These are phyloP conservation scores for Pygmarrhopalites habei DNA, from an alignment of 1,140 invertebrate species.

Conservation along the genomic window DNA sequence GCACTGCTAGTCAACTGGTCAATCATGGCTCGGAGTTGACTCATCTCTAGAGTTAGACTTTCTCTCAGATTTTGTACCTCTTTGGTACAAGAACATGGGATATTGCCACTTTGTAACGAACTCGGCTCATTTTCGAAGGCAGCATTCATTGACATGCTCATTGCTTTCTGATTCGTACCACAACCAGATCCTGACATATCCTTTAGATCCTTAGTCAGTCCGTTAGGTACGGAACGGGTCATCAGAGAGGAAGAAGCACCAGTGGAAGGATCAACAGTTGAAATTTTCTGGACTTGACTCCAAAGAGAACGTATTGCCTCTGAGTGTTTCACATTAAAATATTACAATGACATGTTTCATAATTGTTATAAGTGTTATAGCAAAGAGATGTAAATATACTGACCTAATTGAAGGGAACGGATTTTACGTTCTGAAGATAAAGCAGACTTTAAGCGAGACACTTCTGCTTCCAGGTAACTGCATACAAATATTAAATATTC, in stretches of 20 bases:
- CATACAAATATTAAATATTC: background rate
- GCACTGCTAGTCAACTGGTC: conserved; percentile 17
- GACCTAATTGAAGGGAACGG: conserved; percentile 28
- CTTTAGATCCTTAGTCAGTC: conserved; percentile 8
- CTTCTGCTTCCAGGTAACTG: conserved; percentile 28
- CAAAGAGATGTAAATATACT: too few species aligned
- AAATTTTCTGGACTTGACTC: conserved; percentile 28
- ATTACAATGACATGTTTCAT: too few species aligned
- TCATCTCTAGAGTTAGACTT: conserved; percentile 27
- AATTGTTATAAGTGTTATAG: too few species aligned
- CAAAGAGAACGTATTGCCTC: conserved; percentile 31
- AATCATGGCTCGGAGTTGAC: conserved; percentile 24
- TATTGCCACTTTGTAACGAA: background rate
- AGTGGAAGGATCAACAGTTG: background rate
- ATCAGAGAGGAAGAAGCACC: conserved; percentile 17
- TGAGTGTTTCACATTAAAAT: too few species aligned
- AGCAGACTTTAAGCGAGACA: conserved; percentile 21
- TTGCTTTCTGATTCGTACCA: conserved; percentile 5
- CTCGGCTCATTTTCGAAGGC: conserved; percentile 10
- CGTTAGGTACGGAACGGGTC: conserved; percentile 35
- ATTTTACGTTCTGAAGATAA: conserved; percentile 25
- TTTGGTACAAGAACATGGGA: conserved; percentile 24
- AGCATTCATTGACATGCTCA: conserved; percentile 27
- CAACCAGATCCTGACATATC: background rate
- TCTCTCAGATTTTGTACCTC: conserved; percentile 28